Evolutionary conservation across 2,888 invertebrate genomes (phyloP).

Genomic region (Papilio demoleus): DNA sequence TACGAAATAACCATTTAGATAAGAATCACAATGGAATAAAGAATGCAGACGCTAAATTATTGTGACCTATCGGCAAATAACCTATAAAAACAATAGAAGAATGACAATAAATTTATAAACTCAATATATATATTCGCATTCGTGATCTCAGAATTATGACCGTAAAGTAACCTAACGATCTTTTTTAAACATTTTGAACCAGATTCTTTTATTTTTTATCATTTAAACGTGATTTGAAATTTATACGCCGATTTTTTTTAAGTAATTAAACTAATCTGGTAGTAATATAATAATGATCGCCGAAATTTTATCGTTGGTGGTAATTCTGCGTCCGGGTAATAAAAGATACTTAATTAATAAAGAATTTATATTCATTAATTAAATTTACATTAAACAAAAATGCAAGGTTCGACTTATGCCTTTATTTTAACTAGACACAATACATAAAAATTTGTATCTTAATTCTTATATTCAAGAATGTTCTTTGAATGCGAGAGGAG

Average conservation of each 20-base stretch:
- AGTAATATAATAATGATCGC: slow-evolving; percentile 39
- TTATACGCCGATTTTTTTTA: slow-evolving; percentile 46
- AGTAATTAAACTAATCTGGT: slow-evolving; percentile 38
- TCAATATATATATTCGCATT: slow-evolving; percentile 48
- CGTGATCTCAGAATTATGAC: slow-evolving; percentile 49
- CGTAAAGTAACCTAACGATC: slow-evolving; percentile 49
- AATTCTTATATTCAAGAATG: no score
- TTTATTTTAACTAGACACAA: neutral
- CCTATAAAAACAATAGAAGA: slow-evolving; percentile 43
- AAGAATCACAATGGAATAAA: slow-evolving; percentile 13
- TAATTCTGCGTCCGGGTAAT: slow-evolving; percentile 39
- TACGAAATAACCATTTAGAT: slow-evolving; percentile 6
- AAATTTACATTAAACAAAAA: neutral
- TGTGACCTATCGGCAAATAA: slow-evolving; percentile 13
- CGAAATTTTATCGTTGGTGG: slow-evolving; percentile 33
- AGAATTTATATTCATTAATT: neutral
- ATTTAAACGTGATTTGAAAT: slow-evolving; percentile 46
- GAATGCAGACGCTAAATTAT: slow-evolving; percentile 17
- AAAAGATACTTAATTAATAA: slow-evolving; percentile 14
- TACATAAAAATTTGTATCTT: neutral
- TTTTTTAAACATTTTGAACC: slow-evolving; percentile 45
- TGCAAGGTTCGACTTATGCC: neutral
- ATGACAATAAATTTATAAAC: slow-evolving; percentile 45
- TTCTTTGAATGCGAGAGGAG: no score
- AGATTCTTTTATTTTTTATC: slow-evolving; percentile 46